Conservation (phyloP, 1,140 invertebrate species). For the Drosophila bocki region DNA sequence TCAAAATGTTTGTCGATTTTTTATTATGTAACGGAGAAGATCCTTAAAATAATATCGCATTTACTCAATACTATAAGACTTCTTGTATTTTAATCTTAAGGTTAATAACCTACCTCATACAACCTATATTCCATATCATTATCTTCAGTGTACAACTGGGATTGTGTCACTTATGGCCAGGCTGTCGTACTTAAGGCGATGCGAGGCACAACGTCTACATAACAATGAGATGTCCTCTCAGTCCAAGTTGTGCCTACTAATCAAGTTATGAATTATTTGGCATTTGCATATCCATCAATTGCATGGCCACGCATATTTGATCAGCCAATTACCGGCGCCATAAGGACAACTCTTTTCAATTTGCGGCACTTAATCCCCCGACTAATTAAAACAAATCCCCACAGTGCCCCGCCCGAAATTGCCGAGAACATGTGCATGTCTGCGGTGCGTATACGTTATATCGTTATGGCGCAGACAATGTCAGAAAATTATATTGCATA, state of each 20-base stretch:
- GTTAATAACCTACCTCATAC: too few species aligned
- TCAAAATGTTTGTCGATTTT: too few species aligned
- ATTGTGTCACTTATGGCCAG: conserved; percentile 36
- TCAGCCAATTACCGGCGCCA: conserved; percentile 32
- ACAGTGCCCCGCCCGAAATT: conserved; percentile 16
- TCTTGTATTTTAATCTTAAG: too few species aligned
- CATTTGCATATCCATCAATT: conserved; percentile 42
- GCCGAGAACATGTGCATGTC: conserved; percentile 12
- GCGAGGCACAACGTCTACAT: conserved; percentile 12
- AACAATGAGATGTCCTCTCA: conserved; percentile 15
- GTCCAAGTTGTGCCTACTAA: conserved; percentile 16
- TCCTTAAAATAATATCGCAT: too few species aligned
- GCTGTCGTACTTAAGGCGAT: neutral
- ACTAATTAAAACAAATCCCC: conserved; percentile 72
- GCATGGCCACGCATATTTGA: conserved; percentile 33
- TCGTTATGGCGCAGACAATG: conserved; percentile 51
- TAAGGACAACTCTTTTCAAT: conserved; percentile 46
- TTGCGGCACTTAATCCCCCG: conserved; percentile 47
- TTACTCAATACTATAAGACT: too few species aligned
- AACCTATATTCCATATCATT: neutral
- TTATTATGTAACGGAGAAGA: too few species aligned
- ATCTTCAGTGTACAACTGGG: neutral
- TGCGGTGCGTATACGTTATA: conserved; percentile 65
- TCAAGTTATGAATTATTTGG: conserved; percentile 44
- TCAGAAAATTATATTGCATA: conserved; percentile 37